phyloP scores from a whole-genome alignment of 2,113 vertebrate genomes.

The Arvicanthis niloticus region DNA sequence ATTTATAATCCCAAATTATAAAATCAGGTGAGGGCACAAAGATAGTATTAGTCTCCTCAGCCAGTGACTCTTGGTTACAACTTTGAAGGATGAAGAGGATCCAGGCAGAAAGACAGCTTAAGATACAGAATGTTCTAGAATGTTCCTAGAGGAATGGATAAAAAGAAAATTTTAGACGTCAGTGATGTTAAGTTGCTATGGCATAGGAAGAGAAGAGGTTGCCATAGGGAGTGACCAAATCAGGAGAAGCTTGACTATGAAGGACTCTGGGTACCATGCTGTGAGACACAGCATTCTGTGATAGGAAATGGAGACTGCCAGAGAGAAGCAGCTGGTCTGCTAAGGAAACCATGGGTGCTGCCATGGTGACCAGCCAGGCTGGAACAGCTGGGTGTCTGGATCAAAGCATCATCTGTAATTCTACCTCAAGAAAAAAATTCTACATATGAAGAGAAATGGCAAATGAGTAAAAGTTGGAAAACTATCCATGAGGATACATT shows the following conservation, averaged over 20 bases:
- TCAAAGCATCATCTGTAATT: background rate
- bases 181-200: background rate
- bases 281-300: background rate
- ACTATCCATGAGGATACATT: background rate
- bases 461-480: background rate
- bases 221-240: too few relatives aligned
- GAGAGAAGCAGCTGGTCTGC: background rate
- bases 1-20: slow-evolving; percentile 44
- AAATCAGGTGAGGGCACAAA: background rate
- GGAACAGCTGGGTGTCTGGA: background rate
- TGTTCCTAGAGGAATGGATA: background rate
- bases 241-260: background rate
- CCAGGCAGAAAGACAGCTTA: background rate
- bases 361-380: background rate
- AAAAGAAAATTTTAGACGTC: background rate
- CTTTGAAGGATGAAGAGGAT: background rate
- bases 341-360: background rate
- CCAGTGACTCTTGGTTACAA: background rate
- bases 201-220: background rate
- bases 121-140: slow-evolving; percentile 3
- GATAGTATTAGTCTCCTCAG: background rate
- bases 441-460: background rate
- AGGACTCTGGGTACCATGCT: background rate
- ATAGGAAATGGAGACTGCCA: background rate
- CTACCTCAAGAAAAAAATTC: slow-evolving; percentile 2